Percentiles rank a stretch among this genome's conserved stretches.
Evolutionary conservation across 2,888 invertebrate genomes (phyloP).

Genomic region (Neoscelio sp.): DNA sequence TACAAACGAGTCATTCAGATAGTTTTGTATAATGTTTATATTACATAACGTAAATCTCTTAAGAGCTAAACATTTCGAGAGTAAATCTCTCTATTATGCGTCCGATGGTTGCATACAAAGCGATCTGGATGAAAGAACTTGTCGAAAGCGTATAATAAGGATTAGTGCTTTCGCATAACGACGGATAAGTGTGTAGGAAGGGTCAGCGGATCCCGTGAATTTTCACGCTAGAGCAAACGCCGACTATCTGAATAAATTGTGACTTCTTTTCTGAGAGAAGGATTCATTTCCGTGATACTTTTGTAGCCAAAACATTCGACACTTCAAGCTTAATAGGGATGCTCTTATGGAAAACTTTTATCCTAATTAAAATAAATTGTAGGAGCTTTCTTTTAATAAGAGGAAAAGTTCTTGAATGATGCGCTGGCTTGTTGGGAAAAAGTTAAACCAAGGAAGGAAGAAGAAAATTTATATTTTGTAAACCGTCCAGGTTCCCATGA

Average conservation of each 20-base stretch:
- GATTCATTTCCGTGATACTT: no score
- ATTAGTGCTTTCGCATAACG: slow-evolving; percentile 73
- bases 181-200: slow-evolving; percentile 62
- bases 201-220: slow-evolving; percentile 68
- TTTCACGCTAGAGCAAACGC: slow-evolving; percentile 56
- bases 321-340: no score
- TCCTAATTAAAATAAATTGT: no score
- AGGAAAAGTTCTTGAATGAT: no score
- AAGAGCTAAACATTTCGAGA: slow-evolving; percentile 52
- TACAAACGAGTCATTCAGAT: not conserved
- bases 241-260: slow-evolving; percentile 37
- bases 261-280: no score
- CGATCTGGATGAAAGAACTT: slow-evolving; percentile 50
- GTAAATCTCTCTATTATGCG: slow-evolving; percentile 57
- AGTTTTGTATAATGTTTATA: slow-evolving; percentile 21
- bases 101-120: slow-evolving; percentile 52
- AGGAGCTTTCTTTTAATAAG: no score
- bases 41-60: slow-evolving; percentile 44
- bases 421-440: not conserved
- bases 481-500: slow-evolving; percentile 41
- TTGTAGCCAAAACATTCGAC: not conserved
- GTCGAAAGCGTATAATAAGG: slow-evolving; percentile 70
- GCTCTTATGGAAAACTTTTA: no score
- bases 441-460: slow-evolving; percentile 1
- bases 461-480: slow-evolving; percentile 8